Conservation (phyloP, 2,113 vertebrate genomes). For the Anguilla rostrata region DNA sequence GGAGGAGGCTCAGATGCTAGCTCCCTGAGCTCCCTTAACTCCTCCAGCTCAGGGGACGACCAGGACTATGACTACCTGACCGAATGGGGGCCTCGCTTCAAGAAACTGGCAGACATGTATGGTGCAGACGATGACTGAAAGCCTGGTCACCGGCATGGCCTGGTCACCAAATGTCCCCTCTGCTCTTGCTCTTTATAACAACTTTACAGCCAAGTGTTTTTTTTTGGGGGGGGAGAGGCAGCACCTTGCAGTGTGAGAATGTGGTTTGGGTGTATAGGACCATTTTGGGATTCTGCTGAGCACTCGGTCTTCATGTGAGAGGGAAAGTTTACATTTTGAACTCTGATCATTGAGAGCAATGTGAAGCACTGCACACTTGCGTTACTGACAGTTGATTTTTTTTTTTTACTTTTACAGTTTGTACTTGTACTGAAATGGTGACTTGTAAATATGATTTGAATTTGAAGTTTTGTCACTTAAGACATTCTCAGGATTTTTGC, state of each 20-base stretch:
- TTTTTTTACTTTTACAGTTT: not conserved
- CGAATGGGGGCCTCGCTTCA: slow-evolving; percentile 90
- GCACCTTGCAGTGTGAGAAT: not conserved
- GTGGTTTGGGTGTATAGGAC: not conserved
- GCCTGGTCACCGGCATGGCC: not conserved
- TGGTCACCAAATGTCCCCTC: not conserved
- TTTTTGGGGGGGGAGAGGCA: not conserved
- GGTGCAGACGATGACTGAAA: slow-evolving; percentile 84
- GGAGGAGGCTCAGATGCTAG: slow-evolving; percentile 88
- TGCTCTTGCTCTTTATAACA: not conserved
- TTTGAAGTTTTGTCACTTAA: not conserved
- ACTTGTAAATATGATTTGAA: not conserved
- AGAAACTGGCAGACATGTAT: slow-evolving; percentile 91
- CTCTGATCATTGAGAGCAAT: not conserved
- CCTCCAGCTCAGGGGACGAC: slow-evolving; percentile 76
- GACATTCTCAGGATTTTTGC: not conserved
- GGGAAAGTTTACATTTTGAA: not conserved
- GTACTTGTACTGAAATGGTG: not conserved
- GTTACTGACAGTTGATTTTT: not conserved
- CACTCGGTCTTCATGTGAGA: not conserved
- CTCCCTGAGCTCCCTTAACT: slow-evolving; percentile 88
- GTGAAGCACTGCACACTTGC: not conserved
- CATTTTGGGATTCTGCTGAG: not conserved
- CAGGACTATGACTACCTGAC: slow-evolving; percentile 86
- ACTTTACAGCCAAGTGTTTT: not conserved